These are phyloP conservation scores for Tachycineta bicolor DNA, from an alignment of 2,113 vertebrate species.

Conservation along the genomic window DNA sequence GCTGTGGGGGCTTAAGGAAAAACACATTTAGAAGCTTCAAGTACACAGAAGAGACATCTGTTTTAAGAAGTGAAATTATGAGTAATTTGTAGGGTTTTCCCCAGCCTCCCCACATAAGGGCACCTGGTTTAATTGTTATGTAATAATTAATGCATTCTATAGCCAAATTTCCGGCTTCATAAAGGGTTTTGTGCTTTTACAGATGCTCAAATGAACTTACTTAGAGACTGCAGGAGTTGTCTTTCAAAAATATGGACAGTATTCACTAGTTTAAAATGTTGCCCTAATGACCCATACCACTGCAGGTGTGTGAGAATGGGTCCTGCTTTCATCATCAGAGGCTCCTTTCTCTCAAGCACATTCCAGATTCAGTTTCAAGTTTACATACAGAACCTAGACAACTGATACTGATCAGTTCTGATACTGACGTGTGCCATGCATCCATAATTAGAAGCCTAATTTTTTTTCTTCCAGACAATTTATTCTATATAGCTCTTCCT, in stretches of 20 bases:
- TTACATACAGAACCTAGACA: neutral
- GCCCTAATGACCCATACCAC: neutral
- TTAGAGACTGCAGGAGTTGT: neutral
- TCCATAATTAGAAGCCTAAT: neutral
- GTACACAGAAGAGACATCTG: neutral
- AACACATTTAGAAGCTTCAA: neutral
- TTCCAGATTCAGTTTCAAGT: neutral
- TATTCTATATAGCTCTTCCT: neutral
- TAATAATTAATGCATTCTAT: neutral
- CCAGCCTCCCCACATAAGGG: neutral
- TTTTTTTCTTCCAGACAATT: neutral
- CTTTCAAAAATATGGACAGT: neutral
- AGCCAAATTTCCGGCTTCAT: neutral
- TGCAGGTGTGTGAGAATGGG: neutral
- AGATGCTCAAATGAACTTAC: neutral
- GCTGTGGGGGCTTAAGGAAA: neutral
- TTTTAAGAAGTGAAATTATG: constrained; percentile 15
- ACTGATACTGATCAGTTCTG: neutral
- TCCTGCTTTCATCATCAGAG: neutral
- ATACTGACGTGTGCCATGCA: neutral
- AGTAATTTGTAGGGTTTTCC: neutral
- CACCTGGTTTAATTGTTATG: neutral
- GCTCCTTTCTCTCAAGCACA: neutral
- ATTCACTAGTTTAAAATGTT: neutral
- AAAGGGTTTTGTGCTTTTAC: neutral